phyloP scores from a whole-genome alignment of 2,888 invertebrate species.

The Perithous albicinctus region DNA sequence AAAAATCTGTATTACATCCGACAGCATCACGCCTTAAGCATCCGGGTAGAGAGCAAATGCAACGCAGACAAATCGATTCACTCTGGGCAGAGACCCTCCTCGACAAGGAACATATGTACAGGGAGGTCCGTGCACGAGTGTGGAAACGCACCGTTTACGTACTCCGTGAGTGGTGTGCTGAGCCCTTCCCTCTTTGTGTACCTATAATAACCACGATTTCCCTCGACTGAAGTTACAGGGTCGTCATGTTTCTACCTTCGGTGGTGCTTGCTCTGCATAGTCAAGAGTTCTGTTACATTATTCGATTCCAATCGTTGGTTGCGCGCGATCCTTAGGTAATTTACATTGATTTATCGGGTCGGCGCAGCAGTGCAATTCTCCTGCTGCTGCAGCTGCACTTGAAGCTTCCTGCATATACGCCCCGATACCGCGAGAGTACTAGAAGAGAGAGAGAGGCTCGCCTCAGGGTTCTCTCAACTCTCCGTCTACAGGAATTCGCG shows the following conservation, averaged over 20 bases:
- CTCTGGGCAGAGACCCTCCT: conserved; percentile 16
- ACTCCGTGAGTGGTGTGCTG: not conserved
- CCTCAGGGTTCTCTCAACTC: not conserved
- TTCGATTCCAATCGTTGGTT: conserved; percentile 66
- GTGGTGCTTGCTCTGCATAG: conserved; percentile 16
- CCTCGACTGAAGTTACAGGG: conserved; percentile 25
- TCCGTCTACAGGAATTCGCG: conserved; percentile 1
- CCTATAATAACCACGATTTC: conserved; percentile 60
- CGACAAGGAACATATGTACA: conserved; percentile 32
- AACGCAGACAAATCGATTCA: conserved; percentile 32
- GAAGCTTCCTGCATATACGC: conserved; percentile 9
- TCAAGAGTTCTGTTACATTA: conserved; percentile 65
- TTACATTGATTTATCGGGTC: conserved; percentile 70
- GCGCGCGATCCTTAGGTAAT: conserved; percentile 63
- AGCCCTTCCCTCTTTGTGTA: conserved; percentile 37
- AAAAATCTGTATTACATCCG: not conserved
- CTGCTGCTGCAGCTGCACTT: not conserved
- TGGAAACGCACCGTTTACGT: conserved; percentile 18
- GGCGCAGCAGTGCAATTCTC: conserved; percentile 19
- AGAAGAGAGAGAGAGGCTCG: no score
- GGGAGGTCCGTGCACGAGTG: conserved; percentile 20
- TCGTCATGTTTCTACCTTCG: conserved; percentile 37
- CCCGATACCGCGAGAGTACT: conserved; percentile 13
- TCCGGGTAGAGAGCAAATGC: not conserved
- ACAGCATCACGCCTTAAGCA: not conserved